Evolutionary conservation across 2,888 invertebrate species (phyloP), one percentile per base, ranked within the genome.

Genomic region (Colletes collaris): DNA sequence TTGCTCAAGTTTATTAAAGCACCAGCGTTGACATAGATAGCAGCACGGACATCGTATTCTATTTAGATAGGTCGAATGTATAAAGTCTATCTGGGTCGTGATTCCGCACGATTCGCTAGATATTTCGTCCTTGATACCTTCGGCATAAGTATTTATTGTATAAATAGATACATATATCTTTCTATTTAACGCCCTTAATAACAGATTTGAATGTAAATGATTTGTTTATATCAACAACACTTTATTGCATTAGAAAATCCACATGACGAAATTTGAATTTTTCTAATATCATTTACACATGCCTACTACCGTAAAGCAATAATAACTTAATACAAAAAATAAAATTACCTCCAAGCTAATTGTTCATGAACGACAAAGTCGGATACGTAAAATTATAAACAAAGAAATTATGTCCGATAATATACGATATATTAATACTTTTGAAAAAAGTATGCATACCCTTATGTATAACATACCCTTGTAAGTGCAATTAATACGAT

Each of bases 1-100:
- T 65, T 44, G 27, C 50, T 63, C 10, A 35, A 10, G 40, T 49
- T 44, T 11, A 16, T 35, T 67, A 53, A 64, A 59, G 40, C 68
- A 27, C 67, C 13, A 49, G 44, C 16, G 46, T 27, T 37, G 40
- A 44, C 27, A 65, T 49, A 81, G 79, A 72, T 75, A 79, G 79
- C 71, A 71, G 71, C 71, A 79, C 60, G 2, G 44, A 64, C 50
- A 72, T 62, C 27, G 46, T 44, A 35, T 49, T 46, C 44, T 52
- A 19, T 56, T 58, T 44, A 46, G 3, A 35, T 11, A 62, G 4
- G 6, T 56, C 10, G 37, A 8, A 3, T 5, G 5, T 52, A 55
- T 10, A 7, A n/a, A 11, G 46, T 44, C 27, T 50, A 35, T n/a
- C n/a, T 55, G 13, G 44, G 35, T 67, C 35, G 16, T 59, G 59